A percentile compares a stretch with the other conserved stretches of the same genome.
These are phyloP conservation scores for Callopanchax toddi DNA, from an alignment of 2,113 vertebrate genomes.

Conservation along the genomic window DNA sequence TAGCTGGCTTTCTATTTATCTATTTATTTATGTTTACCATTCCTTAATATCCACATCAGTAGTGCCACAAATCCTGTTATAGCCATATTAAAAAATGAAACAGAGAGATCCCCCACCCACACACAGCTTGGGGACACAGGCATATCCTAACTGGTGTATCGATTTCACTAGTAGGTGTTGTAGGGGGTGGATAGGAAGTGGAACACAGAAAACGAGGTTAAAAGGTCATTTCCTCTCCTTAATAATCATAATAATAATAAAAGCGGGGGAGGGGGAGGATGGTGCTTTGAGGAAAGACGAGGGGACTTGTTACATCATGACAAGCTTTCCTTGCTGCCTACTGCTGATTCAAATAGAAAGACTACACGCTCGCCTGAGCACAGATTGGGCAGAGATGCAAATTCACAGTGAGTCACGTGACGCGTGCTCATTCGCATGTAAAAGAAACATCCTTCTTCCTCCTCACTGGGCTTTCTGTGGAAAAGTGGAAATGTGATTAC, in stretches of 20 bases:
- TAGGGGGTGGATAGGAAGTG: not conserved
- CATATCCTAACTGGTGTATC: not conserved
- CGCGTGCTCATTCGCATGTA: slow-evolving; percentile 21
- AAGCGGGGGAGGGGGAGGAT: slow-evolving; percentile 19
- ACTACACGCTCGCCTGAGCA: slow-evolving; percentile 37
- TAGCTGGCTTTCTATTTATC: no score
- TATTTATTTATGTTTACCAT: no score
- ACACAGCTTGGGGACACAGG: not conserved
- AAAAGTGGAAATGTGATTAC: slow-evolving; percentile 24
- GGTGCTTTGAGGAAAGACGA: not conserved
- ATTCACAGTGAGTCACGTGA: slow-evolving; percentile 58
- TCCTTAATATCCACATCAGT: not conserved
- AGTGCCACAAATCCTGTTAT: not conserved
- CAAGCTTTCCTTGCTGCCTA: slow-evolving; percentile 20
- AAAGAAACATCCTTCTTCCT: slow-evolving; percentile 35
- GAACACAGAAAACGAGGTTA: slow-evolving; percentile 49
- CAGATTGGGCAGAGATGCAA: slow-evolving; percentile 59
- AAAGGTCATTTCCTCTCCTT: slow-evolving; percentile 40
- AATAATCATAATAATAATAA: slow-evolving; percentile 38
- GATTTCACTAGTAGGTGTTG: not conserved
- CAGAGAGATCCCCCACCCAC: not conserved
- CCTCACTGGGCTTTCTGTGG: slow-evolving; percentile 1
- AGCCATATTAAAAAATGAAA: not conserved
- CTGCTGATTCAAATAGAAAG: slow-evolving; percentile 55
- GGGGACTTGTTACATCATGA: slow-evolving; percentile 54